Percentiles rank a stretch among this genome's conserved stretches.
Evolutionary conservation across 2,113 vertebrate species (phyloP).

Genomic region (Peromyscus polionotus): DNA sequence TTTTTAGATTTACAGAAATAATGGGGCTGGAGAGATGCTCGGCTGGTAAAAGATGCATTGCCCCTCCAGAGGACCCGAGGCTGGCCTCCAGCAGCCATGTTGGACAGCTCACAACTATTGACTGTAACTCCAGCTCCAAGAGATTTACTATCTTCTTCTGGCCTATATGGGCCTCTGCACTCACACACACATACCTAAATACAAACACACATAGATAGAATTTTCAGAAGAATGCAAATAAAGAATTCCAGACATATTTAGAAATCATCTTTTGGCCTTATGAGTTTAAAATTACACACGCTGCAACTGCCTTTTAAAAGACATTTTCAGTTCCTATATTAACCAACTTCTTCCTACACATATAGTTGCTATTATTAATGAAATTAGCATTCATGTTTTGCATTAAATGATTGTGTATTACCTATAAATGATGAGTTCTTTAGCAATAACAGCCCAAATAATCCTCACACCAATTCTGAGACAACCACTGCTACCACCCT

Average conservation of each 20-base stretch:
- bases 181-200: background rate
- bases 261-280: background rate
- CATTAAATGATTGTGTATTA: background rate
- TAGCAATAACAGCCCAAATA: background rate
- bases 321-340: background rate
- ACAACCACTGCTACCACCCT: background rate
- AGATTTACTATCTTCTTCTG: background rate
- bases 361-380: background rate
- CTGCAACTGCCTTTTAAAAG: background rate
- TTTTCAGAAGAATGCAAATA: too few species aligned
- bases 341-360: background rate
- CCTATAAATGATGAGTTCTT: background rate
- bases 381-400: background rate
- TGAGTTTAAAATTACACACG: background rate
- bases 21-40: background rate
- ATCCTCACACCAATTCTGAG: background rate
- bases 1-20: background rate
- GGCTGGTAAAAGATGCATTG: background rate
- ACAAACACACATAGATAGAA: background rate
- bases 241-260: constrained; percentile 35
- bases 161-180: background rate
- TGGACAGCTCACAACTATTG: background rate
- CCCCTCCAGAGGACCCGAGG: too few species aligned
- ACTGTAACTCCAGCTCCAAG: background rate
- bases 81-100: background rate